Base-by-base conservation (phyloP, 2,888 invertebrate genomes). In the Perizoma flavofasciatum region DNA sequence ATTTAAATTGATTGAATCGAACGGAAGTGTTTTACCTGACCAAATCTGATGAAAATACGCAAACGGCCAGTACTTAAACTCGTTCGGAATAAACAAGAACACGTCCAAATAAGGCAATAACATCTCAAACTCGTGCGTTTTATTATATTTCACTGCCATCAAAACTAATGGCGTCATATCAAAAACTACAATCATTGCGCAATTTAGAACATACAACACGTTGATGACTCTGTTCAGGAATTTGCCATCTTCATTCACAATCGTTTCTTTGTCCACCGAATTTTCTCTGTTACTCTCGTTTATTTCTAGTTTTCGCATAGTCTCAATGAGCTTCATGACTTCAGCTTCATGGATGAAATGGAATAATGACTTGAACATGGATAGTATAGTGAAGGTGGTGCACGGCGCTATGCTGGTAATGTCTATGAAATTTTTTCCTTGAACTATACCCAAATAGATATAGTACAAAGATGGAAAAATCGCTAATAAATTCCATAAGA, bases 21-120 rank as follows among this genome's bases (percentile, higher is more conserved):
- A 5, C 37, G 5, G 1, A 4, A 44, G 11, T 8, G 0, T 35
- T 65, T 64, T 64, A 82, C 83, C 78, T 63, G 79, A 71, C 80
- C 81, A 81, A 63, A 79, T 68, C 52, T 82, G 80, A 63, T 80
- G 76, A 6, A 79, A 41, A 51, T 81, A 83, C 9, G n/a, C n/a
- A n/a, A n/a, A n/a, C n/a, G n/a, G n/a, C n/a, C n/a, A n/a, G 50
- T 81, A 83, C n/a, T 66, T 71, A 3, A 78, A 52, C 45, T 82
- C 62, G 5, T 74, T 70, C 5, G 83, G 73, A 37, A 79, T 69
- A 49, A 82, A 76, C 0, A 71, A 67, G 68, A 79, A 83, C 4
- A 78, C 71, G 22, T 78, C 75, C 35, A 82, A 55, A 64, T 77
- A 83, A 0, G 81, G 83, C 37, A 83, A 53, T 51, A 78, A 39